phyloP scores from a whole-genome alignment of 2,797 vertebrate species.

The Enteromius anoplus region DNA sequence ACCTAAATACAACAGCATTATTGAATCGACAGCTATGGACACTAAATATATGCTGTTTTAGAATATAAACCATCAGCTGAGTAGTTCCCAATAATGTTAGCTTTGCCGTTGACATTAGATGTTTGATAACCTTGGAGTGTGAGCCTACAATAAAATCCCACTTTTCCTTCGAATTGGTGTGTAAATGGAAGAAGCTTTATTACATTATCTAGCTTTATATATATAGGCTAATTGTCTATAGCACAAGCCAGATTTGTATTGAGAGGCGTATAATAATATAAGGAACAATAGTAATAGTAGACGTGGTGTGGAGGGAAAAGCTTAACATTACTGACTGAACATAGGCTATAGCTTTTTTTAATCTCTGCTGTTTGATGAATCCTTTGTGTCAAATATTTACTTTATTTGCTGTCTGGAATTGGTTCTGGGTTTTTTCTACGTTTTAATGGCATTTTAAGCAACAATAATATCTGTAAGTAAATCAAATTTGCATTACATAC shows the following conservation, averaged over 20 bases:
- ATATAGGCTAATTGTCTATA: background rate
- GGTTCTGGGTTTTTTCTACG: background rate
- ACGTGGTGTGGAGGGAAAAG: background rate
- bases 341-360: background rate
- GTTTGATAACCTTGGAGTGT: constrained; percentile 37
- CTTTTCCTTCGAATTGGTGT: constrained; percentile 51
- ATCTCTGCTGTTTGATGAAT: background rate
- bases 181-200: constrained; percentile 31
- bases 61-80: background rate
- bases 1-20: constrained; percentile 15
- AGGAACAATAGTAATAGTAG: background rate
- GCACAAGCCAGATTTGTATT: background rate
- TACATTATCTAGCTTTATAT: background rate
- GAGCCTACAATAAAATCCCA: constrained; percentile 54
- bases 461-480: background rate
- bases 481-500: background rate
- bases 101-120: background rate
- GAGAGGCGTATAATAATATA: background rate
- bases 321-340: background rate
- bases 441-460: background rate
- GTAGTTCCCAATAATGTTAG: background rate
- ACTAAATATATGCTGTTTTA: constrained; percentile 10
- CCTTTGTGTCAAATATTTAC: background rate
- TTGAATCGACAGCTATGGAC: constrained; percentile 12
- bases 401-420: background rate